A percentile compares a stretch with the other conserved stretches of the same genome.
phyloP scores from a whole-genome alignment of 2,113 vertebrate species.

The Gymnarchus niloticus region DNA sequence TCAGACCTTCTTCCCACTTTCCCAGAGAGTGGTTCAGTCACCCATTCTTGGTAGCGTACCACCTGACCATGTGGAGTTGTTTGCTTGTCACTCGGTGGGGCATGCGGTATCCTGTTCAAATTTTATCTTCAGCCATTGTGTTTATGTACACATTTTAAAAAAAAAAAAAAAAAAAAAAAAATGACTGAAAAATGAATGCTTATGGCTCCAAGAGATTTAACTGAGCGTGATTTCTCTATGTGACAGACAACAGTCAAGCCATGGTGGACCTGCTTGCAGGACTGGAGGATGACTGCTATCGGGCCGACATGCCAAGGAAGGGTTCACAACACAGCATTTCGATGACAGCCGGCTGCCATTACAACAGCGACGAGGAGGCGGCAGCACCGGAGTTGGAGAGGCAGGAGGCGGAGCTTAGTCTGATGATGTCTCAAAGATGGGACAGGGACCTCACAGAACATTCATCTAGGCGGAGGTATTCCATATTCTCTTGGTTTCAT shows the following conservation, averaged over 20 bases:
- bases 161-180: too few relatives aligned
- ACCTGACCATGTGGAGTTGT: slow-evolving; percentile 1
- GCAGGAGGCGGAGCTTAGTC: slow-evolving; percentile 87
- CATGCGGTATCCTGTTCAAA: slow-evolving; percentile 16
- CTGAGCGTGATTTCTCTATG: slow-evolving; percentile 17
- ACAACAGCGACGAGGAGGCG: slow-evolving; percentile 96
- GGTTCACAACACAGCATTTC: slow-evolving; percentile 60
- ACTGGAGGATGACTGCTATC: slow-evolving; percentile 80
- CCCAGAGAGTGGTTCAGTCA: slow-evolving; percentile 76
- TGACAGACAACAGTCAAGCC: slow-evolving; percentile 72
- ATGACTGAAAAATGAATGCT: too few relatives aligned
- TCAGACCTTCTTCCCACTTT: slow-evolving; percentile 80
- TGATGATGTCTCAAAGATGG: slow-evolving; percentile 94
- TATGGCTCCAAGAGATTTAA: neutral
- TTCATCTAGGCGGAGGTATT: slow-evolving; percentile 62
- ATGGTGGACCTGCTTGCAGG: slow-evolving; percentile 83
- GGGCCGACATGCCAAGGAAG: slow-evolving; percentile 56
- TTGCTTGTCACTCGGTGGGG: slow-evolving; percentile 40
- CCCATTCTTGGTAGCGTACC: slow-evolving; percentile 62
- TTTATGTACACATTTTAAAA: neutral
- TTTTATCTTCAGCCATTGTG: neutral
- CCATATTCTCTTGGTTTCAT: neutral
- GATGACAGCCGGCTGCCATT: slow-evolving; percentile 64
- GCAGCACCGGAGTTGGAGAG: slow-evolving; percentile 78
- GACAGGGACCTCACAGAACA: slow-evolving; percentile 67